Percentiles rank a stretch among this genome's conserved stretches.
phyloP scores from a whole-genome alignment of 2,888 invertebrate species.

The Drosophila ezoana region DNA sequence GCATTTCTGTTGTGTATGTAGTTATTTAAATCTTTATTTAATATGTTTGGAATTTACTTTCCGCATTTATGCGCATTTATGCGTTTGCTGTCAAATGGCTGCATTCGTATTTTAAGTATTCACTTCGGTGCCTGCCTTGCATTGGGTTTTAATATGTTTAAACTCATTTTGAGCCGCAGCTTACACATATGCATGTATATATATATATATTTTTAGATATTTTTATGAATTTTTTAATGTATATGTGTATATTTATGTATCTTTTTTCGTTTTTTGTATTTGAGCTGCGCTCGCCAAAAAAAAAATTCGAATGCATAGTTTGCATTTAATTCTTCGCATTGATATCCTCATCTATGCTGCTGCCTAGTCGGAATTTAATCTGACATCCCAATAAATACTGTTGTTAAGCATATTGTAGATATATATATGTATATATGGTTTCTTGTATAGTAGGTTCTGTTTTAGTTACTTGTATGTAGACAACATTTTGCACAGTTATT shows the following conservation, averaged over 20 bases:
- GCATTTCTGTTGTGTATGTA: background rate
- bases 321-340: background rate
- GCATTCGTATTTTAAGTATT: background rate
- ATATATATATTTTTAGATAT: background rate
- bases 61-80: constrained; percentile 3
- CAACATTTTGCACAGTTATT: constrained; percentile 28
- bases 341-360: background rate
- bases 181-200: constrained; percentile 1
- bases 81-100: background rate
- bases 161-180: background rate
- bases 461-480: constrained; percentile 4
- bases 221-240: background rate
- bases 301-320: background rate
- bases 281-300: constrained; percentile 37
- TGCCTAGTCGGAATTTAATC: background rate
- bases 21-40: constrained; percentile 2
- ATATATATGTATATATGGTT: background rate
- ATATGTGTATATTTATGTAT: background rate
- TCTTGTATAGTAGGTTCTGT: constrained; percentile 10
- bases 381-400: constrained; percentile 8
- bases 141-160: background rate
- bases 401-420: background rate
- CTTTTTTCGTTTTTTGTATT: background rate
- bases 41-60: constrained; percentile 5
- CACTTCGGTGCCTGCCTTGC: constrained; percentile 9